Evolutionary conservation across 1,140 invertebrate species (phyloP).

Genomic region (Eriosoma lanigerum): DNA sequence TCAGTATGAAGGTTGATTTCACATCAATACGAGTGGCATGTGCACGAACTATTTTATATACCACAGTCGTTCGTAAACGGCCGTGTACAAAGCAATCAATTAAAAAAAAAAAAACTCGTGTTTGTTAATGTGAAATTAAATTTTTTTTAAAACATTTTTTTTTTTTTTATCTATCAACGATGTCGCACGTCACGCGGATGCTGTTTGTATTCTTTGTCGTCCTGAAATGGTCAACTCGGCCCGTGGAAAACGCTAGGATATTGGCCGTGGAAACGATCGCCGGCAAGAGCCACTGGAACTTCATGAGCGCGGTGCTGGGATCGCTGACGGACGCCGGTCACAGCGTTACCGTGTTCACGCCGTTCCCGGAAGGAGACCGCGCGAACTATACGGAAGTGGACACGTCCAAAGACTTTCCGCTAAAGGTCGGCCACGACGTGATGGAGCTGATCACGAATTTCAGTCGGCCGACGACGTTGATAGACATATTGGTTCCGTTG

Average conservation of each 20-base stretch:
- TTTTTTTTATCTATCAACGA: too few species aligned
- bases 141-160: too few species aligned
- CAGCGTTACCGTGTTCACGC: constrained; percentile 27
- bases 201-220: background rate
- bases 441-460: background rate
- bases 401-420: background rate
- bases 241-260: background rate
- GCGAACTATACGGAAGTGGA: background rate
- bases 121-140: too few species aligned
- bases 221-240: too few species aligned
- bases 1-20: too few species aligned
- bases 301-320: constrained; percentile 56
- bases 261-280: constrained; percentile 55
- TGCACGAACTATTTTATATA: too few species aligned
- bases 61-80: too few species aligned
- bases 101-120: too few species aligned
- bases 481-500: accelerated
- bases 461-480: background rate
- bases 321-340: constrained; percentile 48
- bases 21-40: too few species aligned
- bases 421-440: background rate
- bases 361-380: constrained; percentile 3
- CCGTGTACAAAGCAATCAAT: constrained; percentile 47
- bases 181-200: too few species aligned
- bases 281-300: constrained; percentile 58